phyloP scores from a whole-genome alignment of 2,888 invertebrate genomes.

The Callimorpha dominula region DNA sequence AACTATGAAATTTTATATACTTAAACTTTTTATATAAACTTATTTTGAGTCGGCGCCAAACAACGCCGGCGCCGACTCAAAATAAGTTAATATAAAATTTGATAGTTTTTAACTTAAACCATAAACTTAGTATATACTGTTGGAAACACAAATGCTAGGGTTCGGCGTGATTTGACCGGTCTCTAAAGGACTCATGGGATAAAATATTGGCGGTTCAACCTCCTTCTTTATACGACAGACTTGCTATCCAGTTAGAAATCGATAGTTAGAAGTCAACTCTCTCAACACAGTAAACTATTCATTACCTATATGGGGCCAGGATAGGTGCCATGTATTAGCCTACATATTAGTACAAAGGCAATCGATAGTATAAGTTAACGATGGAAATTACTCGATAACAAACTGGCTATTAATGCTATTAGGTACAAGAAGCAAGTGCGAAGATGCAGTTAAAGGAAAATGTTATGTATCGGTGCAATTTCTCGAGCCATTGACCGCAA shows the following conservation, averaged over 20 bases:
- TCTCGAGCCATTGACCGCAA: constrained; percentile 75
- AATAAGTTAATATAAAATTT: too few species aligned
- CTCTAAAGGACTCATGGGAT: too few species aligned
- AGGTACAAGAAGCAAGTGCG: constrained; percentile 41
- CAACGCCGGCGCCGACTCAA: too few species aligned
- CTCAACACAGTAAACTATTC: not conserved
- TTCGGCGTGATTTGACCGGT: too few species aligned
- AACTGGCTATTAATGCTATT: constrained; percentile 41
- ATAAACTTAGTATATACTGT: too few species aligned
- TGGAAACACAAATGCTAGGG: too few species aligned
- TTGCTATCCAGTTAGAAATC: not conserved
- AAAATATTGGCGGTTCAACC: not conserved
- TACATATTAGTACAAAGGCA: constrained; percentile 17
- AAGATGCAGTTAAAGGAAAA: constrained; percentile 49
- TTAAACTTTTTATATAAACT: too few species aligned
- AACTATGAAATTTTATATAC: too few species aligned
- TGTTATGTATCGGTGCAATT: constrained; percentile 61
- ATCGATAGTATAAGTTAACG: constrained; percentile 6
- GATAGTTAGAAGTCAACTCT: not conserved
- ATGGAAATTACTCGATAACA: constrained; percentile 32
- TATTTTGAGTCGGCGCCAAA: too few species aligned
- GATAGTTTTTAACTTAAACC: too few species aligned
- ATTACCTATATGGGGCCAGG: constrained; percentile 3
- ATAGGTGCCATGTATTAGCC: constrained; percentile 16
- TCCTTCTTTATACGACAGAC: not conserved